These are phyloP conservation scores for Lates calcarifer DNA, from an alignment of 2,113 vertebrate genomes.

Conservation along the genomic window DNA sequence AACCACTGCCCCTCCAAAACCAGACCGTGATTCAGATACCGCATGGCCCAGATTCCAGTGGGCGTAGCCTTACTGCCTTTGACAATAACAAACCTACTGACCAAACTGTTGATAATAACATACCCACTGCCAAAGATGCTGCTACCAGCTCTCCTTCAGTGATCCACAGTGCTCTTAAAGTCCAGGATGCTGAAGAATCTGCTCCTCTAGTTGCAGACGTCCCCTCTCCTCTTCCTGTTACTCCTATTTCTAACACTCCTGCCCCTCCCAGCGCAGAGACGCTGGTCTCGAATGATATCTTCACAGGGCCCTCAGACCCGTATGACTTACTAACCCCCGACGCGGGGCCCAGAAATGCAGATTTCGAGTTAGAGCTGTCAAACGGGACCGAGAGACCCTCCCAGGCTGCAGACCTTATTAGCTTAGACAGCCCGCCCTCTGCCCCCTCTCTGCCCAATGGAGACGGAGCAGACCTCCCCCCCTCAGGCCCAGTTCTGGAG, in stretches of 20 bases:
- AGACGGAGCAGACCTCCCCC: constrained; percentile 94
- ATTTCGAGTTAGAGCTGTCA: constrained; percentile 85
- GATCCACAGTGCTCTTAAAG: constrained; percentile 25
- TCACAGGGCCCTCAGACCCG: constrained; percentile 15
- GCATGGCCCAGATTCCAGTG: constrained; percentile 24
- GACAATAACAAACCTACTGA: constrained; percentile 35
- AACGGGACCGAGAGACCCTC: constrained; percentile 82
- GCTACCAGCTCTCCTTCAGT: constrained; percentile 29
- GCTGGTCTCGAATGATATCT: constrained; percentile 3
- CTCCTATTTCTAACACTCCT: background rate
- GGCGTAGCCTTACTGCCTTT: constrained; percentile 39
- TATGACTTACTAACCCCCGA: constrained; percentile 73
- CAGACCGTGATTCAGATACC: constrained; percentile 28
- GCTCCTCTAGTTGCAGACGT: constrained; percentile 45
- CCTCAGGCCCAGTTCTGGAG: constrained; percentile 94
- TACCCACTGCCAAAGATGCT: constrained; percentile 28
- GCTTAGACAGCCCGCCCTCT: constrained; percentile 86
- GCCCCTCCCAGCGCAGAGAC: background rate
- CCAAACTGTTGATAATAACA: constrained; percentile 32
- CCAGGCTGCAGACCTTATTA: constrained; percentile 82
- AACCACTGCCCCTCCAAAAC: constrained; percentile 45
- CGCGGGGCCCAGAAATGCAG: constrained; percentile 76
- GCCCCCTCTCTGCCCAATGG: constrained; percentile 90
- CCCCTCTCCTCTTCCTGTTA: constrained; percentile 55
- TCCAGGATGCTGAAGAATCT: constrained; percentile 28